Percentiles rank a stretch among this genome's conserved stretches.
These are phyloP conservation scores for Sebastes aleutianus DNA, from an alignment of 2,797 vertebrate genomes.

Conservation along the genomic window DNA sequence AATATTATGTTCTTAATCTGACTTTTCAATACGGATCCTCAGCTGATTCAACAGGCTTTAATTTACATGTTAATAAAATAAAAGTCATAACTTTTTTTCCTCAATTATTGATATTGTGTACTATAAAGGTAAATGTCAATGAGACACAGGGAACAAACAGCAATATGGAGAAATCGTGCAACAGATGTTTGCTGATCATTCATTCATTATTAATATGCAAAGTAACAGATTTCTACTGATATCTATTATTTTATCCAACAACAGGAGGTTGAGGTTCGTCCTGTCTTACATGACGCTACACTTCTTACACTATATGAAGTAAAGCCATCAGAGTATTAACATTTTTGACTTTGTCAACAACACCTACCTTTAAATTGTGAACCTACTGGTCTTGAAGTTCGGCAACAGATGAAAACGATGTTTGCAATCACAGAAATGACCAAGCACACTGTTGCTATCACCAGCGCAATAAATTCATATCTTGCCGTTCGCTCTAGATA, in stretches of 20 bases:
- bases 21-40: no score
- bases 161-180: no score
- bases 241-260: neutral
- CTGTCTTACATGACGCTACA: neutral
- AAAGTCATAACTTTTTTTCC: neutral
- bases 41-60: no score
- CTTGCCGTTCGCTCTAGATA: no score
- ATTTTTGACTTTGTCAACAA: neutral
- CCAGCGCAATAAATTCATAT: no score
- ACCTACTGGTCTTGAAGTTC: neutral
- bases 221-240: neutral
- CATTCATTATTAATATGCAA: no score
- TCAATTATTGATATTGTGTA: neutral
- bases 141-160: neutral
- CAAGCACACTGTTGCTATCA: no score
- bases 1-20: no score
- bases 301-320: neutral
- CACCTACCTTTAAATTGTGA: neutral
- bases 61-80: neutral
- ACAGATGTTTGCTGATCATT: no score
- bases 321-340: neutral
- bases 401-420: neutral
- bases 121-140: neutral
- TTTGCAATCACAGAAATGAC: neutral
- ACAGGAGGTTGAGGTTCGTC: neutral